A percentile compares a stretch with the other conserved stretches of the same genome.
These are phyloP conservation scores for Calidris pygmaea DNA, from an alignment of 2,113 vertebrate species.

Conservation along the genomic window DNA sequence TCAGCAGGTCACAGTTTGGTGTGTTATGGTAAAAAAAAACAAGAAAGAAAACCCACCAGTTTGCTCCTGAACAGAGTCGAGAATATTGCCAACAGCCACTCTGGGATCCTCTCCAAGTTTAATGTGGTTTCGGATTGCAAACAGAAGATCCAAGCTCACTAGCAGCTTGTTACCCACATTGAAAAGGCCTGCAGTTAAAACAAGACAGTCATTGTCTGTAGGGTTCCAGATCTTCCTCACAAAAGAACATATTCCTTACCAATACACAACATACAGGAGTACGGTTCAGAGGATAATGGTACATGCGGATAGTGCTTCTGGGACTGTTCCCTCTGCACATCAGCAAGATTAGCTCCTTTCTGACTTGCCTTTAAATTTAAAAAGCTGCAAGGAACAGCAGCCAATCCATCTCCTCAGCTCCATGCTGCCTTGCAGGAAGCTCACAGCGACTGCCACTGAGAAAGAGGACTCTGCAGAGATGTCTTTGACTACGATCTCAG, in stretches of 20 bases:
- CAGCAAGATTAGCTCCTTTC: not conserved
- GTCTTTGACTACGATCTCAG: not conserved
- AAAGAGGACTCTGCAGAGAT: not conserved
- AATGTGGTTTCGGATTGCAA: slow-evolving; percentile 88
- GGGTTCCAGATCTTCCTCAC: not conserved
- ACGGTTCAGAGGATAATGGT: not conserved
- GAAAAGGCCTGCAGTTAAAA: slow-evolving; percentile 86
- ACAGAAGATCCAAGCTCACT: slow-evolving; percentile 92
- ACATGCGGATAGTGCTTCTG: not conserved
- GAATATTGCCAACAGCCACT: slow-evolving; percentile 74
- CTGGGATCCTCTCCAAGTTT: slow-evolving; percentile 87
- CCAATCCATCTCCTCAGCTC: not conserved
- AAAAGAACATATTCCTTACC: not conserved
- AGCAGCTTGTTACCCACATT: slow-evolving; percentile 94
- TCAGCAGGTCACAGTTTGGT: not conserved
- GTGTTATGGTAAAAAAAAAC: not conserved
- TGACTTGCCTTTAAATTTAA: not conserved
- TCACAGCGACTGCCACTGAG: not conserved
- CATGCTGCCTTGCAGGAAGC: not conserved
- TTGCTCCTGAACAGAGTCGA: slow-evolving; percentile 84
- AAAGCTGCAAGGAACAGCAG: not conserved
- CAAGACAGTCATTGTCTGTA: not conserved
- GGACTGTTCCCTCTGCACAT: not conserved
- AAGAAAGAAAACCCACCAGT: slow-evolving; percentile 74
- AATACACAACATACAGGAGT: accelerated